Base-by-base conservation (phyloP, 1,140 invertebrate genomes). In the Kradibia gibbosae region DNA sequence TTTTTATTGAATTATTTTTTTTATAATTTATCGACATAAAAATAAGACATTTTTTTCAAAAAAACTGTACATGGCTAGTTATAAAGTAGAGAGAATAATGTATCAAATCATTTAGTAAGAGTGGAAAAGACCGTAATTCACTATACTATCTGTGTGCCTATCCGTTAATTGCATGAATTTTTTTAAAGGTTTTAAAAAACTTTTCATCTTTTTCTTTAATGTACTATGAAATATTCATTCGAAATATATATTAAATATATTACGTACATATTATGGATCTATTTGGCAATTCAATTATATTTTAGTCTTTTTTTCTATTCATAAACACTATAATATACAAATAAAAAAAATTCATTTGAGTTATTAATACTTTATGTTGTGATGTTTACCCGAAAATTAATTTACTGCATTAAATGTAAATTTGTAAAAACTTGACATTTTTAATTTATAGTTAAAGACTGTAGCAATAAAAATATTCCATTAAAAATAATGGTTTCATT, bases 401-500 rank as follows among this genome's bases (percentile, higher is more conserved):
- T n/a, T n/a, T n/a, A n/a, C n/a, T n/a, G n/a, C n/a, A n/a, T n/a
- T n/a, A n/a, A n/a, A n/a, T n/a, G n/a, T n/a, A n/a, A n/a, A n/a
- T n/a, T n/a, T n/a, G n/a, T n/a, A n/a, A n/a, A n/a, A n/a, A n/a
- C n/a, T n/a, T n/a, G n/a, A n/a, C n/a, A n/a, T n/a, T n/a, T n/a
- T n/a, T n/a, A n/a, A n/a, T n/a, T n/a, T n/a, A n/a, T n/a, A n/a
- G n/a, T n/a, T n/a, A n/a, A n/a, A n/a, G n/a, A n/a, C n/a, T n/a
- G n/a, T n/a, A n/a, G n/a, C n/a, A n/a, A n/a, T n/a, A n/a, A n/a
- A n/a, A n/a, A n/a, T n/a, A n/a, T n/a, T n/a, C n/a, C n/a, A n/a
- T n/a, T 11, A 78, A 77, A 67, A 78, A 78, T 34, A 53, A 70
- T 78, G 55, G 65, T 77, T 77, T 62, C 48, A n/a, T n/a, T 15